Conservation (phyloP, 2,113 vertebrate genomes). For the Pardalotus punctatus region DNA sequence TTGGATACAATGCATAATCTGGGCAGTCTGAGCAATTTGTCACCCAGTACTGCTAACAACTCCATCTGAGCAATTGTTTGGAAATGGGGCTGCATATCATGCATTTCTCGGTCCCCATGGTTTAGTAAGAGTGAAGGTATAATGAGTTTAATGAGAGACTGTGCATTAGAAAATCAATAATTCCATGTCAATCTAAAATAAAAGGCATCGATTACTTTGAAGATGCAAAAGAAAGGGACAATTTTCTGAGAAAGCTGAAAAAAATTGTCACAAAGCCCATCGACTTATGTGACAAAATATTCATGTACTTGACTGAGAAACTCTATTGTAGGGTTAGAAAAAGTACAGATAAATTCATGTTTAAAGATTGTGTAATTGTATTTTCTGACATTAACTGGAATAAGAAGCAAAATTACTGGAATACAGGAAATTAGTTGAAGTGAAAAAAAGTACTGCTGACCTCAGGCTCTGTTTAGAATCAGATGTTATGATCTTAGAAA, state of each 20-base stretch:
- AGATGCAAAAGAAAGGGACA: background rate
- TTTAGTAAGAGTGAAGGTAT: background rate
- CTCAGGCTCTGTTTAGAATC: background rate
- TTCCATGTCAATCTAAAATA: background rate
- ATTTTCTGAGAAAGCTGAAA: background rate
- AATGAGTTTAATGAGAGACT: background rate
- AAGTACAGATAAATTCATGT: background rate
- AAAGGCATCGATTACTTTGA: background rate
- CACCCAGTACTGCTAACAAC: background rate
- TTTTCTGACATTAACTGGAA: constrained; percentile 16
- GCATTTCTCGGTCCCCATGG: background rate
- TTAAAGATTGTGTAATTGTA: background rate
- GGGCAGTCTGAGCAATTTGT: background rate
- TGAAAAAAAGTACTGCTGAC: background rate
- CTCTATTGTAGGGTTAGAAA: background rate
- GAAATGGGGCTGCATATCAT: background rate
- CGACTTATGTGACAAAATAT: background rate
- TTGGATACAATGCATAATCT: background rate
- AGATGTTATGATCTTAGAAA: constrained; percentile 11
- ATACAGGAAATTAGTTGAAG: constrained; percentile 7
- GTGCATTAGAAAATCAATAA: background rate
- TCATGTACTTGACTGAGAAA: background rate
- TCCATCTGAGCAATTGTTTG: background rate
- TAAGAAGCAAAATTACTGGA: constrained; percentile 22
- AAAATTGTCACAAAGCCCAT: background rate